Evolutionary conservation across 2,113 vertebrate genomes (phyloP).

Genomic region (Serinus canaria): DNA sequence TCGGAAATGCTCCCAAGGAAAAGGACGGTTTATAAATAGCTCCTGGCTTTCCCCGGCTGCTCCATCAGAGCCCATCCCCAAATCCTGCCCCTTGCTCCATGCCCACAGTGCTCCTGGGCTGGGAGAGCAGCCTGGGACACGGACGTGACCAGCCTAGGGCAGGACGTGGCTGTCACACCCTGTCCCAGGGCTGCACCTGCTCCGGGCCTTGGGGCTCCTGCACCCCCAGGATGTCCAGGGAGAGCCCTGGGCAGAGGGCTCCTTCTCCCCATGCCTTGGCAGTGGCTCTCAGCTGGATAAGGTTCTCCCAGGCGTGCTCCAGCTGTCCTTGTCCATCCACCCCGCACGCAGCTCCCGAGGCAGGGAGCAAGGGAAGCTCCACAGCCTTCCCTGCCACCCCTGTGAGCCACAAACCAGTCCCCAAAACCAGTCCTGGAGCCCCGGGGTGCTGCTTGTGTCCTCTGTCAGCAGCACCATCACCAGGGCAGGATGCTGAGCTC

Average conservation of each 20-base stretch:
- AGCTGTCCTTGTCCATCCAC: neutral
- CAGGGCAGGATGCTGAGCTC: neutral
- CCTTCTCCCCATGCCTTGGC: neutral
- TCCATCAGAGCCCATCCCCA: neutral
- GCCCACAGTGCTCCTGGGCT: rapidly evolving
- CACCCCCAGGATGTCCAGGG: neutral
- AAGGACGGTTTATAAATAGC: conserved; percentile 46
- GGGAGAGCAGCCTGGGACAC: neutral
- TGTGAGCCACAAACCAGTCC: neutral
- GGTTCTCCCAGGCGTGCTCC: neutral
- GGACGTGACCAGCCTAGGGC: neutral
- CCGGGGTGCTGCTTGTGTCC: neutral
- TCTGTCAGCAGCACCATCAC: neutral
- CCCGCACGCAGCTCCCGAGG: rapidly evolving
- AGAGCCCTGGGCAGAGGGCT: neutral
- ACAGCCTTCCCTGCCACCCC: neutral
- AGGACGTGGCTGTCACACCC: neutral
- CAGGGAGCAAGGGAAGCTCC: neutral
- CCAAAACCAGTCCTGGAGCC: neutral
- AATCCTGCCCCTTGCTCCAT: neutral
- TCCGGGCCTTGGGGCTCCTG: neutral
- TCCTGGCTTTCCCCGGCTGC: neutral
- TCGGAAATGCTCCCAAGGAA: conserved; percentile 46
- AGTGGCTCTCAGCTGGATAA: neutral
- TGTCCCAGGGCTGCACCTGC: conserved; percentile 19